phyloP scores from a whole-genome alignment of 2,888 invertebrate genomes.

The Lasiommata megera region DNA sequence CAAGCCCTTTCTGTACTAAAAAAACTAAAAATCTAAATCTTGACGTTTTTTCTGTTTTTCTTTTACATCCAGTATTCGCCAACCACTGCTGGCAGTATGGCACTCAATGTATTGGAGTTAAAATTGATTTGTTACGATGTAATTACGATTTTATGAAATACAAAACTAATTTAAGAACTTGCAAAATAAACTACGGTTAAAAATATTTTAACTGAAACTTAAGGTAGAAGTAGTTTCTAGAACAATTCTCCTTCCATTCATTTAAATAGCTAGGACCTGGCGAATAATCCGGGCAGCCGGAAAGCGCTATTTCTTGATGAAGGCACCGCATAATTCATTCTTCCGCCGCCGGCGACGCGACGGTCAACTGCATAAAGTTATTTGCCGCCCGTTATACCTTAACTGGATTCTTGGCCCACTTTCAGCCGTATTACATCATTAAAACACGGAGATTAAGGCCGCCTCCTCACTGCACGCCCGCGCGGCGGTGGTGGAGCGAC shows the following conservation, averaged over 20 bases:
- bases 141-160: too few species aligned
- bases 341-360: slow-evolving; percentile 2
- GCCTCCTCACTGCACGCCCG: background rate
- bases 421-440: slow-evolving; percentile 5
- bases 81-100: too few species aligned
- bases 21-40: too few species aligned
- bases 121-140: too few species aligned
- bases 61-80: too few species aligned
- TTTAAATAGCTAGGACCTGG: background rate
- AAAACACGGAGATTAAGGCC: slow-evolving; percentile 3
- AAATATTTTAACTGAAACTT: background rate
- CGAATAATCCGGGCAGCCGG: background rate
- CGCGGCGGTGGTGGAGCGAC: too few species aligned
- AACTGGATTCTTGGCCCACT: slow-evolving; percentile 15
- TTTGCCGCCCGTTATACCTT: slow-evolving; percentile 13
- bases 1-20: too few species aligned
- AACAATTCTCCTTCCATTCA: background rate
- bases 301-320: slow-evolving; percentile 8
- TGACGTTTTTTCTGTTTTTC: too few species aligned
- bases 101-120: too few species aligned
- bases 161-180: too few species aligned
- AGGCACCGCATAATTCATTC: slow-evolving; percentile 17
- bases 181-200: too few species aligned
- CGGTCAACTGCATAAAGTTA: slow-evolving; percentile 16
- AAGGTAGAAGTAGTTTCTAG: background rate